phyloP scores from a whole-genome alignment of 2,888 invertebrate species.

The Athripsodes cinereus region DNA sequence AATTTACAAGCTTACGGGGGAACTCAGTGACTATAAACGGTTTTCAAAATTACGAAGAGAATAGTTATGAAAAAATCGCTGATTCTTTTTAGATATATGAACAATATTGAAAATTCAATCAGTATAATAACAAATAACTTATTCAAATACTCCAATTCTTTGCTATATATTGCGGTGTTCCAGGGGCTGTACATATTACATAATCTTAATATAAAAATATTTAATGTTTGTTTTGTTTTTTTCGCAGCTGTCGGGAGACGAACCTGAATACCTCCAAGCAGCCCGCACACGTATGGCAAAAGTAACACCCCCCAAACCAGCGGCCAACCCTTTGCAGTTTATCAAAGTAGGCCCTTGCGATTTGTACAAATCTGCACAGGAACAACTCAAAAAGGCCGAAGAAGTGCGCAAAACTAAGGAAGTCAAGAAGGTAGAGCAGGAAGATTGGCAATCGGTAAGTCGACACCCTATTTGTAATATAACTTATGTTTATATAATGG shows the following conservation, averaged over 20 bases:
- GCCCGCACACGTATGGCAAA: conserved; percentile 55
- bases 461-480: no score
- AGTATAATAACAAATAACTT: no score
- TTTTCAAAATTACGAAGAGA: no score
- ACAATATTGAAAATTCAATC: no score
- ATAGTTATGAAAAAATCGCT: no score
- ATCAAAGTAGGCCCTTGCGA: conserved; percentile 84
- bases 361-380: conserved; percentile 76
- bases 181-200: no score
- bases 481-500: no score
- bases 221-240: conserved; percentile 2
- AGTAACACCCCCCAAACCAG: conserved; percentile 75
- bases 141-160: no score
- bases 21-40: no score
- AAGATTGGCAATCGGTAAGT: conserved; percentile 89
- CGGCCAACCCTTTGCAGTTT: conserved; percentile 83
- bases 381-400: conserved; percentile 78
- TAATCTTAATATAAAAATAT: neutral
- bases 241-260: conserved; percentile 37
- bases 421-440: conserved; percentile 74
- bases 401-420: conserved; percentile 78
- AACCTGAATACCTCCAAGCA: conserved; percentile 48
- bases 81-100: no score
- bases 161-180: no score
- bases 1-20: no score